These are phyloP conservation scores for Nesometra sesokonis DNA, from an alignment of 35 echinoderm and acorn worm genomes.

Conservation along the genomic window DNA sequence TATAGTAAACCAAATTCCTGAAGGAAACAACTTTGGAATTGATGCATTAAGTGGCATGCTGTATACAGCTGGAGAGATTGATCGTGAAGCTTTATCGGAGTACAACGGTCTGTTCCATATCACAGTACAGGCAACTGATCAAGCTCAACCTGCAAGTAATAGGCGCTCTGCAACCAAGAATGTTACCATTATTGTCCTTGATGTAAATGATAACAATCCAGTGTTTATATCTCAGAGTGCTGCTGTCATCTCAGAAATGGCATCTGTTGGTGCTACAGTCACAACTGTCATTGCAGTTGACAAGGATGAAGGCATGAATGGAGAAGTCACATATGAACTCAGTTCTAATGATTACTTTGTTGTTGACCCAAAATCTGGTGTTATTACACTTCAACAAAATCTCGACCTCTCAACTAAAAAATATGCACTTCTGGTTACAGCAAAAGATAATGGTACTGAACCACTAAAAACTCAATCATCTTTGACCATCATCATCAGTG, in stretches of 20 bases:
- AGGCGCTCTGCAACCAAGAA: constrained; percentile 56
- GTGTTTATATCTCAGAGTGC: constrained; percentile 76
- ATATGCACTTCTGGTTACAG: constrained; percentile 46
- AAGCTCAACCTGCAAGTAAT: constrained; percentile 55
- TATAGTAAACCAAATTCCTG: constrained; percentile 56
- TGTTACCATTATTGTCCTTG: constrained; percentile 63
- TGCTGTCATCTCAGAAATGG: constrained; percentile 24
- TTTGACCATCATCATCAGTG: constrained; percentile 51
- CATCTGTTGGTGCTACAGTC: constrained; percentile 26
- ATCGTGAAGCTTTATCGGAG: constrained; percentile 42
- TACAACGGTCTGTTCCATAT: constrained; percentile 45
- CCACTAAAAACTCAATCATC: constrained; percentile 13
- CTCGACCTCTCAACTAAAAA: background rate
- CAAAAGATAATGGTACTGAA: constrained; percentile 40
- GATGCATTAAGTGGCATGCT: constrained; percentile 37
- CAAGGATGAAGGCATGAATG: constrained; percentile 63
- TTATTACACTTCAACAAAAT: constrained; percentile 29
- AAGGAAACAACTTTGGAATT: constrained; percentile 58
- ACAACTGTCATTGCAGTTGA: constrained; percentile 56
- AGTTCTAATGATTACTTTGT: constrained; percentile 37
- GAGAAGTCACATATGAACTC: constrained; percentile 48
- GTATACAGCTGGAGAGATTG: constrained; percentile 43
- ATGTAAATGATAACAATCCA: constrained; percentile 85
- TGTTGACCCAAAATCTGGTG: constrained; percentile 47
- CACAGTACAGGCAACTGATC: constrained; percentile 73